These are phyloP conservation scores for Pilophorus perplexus DNA, from an alignment of 2,888 invertebrate genomes.

Conservation along the genomic window DNA sequence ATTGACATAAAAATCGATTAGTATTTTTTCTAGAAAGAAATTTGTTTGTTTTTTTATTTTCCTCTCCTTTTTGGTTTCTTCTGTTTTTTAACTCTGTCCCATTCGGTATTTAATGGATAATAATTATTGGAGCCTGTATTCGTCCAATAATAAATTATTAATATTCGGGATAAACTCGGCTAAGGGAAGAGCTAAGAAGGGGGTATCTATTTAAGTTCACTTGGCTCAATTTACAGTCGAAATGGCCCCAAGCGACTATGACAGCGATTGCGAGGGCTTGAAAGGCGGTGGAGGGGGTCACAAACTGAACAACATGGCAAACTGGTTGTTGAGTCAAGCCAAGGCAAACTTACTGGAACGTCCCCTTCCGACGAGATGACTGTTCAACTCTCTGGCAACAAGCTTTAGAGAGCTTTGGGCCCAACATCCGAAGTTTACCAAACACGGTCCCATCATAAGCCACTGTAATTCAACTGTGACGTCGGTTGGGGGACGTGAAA, in stretches of 20 bases:
- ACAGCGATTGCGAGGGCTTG: too few relatives aligned
- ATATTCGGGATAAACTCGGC: not conserved
- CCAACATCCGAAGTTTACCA: constrained; percentile 25
- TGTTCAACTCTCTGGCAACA: constrained; percentile 23
- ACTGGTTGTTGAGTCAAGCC: constrained; percentile 5
- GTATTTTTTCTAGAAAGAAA: too few relatives aligned
- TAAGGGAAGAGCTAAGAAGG: not conserved
- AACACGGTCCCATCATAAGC: too few relatives aligned
- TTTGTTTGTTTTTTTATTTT: too few relatives aligned
- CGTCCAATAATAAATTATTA: not conserved
- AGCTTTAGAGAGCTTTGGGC: constrained; percentile 15
- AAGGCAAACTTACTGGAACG: constrained; percentile 6
- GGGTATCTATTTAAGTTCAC: not conserved
- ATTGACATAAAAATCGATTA: not conserved
- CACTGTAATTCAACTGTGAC: too few relatives aligned
- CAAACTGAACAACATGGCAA: constrained; percentile 12
- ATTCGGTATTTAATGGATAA: too few relatives aligned
- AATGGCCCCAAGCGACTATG: constrained; percentile 10
- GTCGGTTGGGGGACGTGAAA: too few relatives aligned
- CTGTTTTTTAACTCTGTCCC: too few relatives aligned
- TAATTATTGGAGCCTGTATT: not conserved
- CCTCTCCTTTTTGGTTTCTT: too few relatives aligned
- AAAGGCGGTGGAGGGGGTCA: constrained; percentile 7
- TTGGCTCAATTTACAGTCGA: constrained; percentile 14
- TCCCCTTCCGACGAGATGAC: not conserved